Conservation (phyloP, 2,797 vertebrate genomes). For the Lithobates pipiens region DNA sequence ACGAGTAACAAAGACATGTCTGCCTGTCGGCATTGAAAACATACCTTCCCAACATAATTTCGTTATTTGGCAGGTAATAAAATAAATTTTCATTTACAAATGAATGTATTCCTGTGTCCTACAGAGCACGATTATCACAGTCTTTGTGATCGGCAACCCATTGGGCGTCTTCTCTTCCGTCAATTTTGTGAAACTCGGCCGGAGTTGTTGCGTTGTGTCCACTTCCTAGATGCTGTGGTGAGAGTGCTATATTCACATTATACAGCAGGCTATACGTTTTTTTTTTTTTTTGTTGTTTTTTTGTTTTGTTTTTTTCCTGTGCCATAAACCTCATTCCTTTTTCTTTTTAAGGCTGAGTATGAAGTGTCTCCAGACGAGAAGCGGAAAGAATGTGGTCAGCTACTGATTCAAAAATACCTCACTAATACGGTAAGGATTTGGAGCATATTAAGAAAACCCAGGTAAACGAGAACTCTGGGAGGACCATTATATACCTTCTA, state of each 20-base stretch:
- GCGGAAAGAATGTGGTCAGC: constrained; percentile 87
- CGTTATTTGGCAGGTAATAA: not conserved
- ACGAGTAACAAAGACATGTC: no score
- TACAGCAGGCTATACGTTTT: not conserved
- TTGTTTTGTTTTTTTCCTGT: no score
- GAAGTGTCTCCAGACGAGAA: constrained; percentile 96
- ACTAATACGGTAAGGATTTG: constrained; percentile 80
- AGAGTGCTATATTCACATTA: constrained; percentile 65
- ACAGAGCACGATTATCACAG: constrained; percentile 93
- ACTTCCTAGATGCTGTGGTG: constrained; percentile 95
- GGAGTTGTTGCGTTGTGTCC: constrained; percentile 87
- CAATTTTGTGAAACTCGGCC: constrained; percentile 91
- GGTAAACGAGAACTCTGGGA: no score
- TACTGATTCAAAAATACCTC: constrained; percentile 87
- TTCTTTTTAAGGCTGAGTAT: constrained; percentile 84
- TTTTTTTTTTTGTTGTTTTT: no score
- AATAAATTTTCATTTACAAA: not conserved
- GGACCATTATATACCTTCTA: no score
- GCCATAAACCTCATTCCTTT: not conserved
- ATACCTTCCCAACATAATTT: no score
- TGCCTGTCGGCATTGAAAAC: no score
- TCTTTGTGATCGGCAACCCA: constrained; percentile 93
- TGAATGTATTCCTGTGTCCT: constrained; percentile 20
- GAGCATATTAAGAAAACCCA: not conserved
- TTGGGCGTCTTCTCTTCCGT: constrained; percentile 89